Percentiles rank a stretch among this genome's conserved stretches.
Evolutionary conservation across 2,797 vertebrate species (phyloP).

Genomic region (Zenarchopterus dispar): DNA sequence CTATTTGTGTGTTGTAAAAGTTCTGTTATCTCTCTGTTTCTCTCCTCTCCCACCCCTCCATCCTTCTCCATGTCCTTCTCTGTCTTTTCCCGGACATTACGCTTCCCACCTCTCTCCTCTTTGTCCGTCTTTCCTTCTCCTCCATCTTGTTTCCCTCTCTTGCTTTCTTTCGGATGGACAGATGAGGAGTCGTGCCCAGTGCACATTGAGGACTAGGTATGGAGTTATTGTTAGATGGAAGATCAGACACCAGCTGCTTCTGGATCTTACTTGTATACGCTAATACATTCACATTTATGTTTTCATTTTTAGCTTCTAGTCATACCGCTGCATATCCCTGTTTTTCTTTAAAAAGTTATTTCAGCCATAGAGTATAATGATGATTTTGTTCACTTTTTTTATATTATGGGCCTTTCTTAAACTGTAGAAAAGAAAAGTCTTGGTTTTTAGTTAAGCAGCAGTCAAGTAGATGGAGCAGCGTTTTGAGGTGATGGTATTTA

Average conservation of each 20-base stretch:
- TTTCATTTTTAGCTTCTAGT: neutral
- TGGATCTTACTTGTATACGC: slow-evolving; percentile 2
- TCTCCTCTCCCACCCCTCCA: slow-evolving; percentile 46
- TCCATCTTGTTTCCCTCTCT: slow-evolving; percentile 58
- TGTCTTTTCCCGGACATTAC: slow-evolving; percentile 60
- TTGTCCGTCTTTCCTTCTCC: slow-evolving; percentile 63
- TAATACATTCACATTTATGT: neutral
- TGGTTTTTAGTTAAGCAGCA: too few species aligned
- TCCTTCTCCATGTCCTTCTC: slow-evolving; percentile 56
- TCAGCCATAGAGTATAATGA: too few species aligned
- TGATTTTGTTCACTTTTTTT: too few species aligned
- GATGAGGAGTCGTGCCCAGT: slow-evolving; percentile 94
- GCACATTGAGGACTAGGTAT: slow-evolving; percentile 96
- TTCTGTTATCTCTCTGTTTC: slow-evolving; percentile 79
- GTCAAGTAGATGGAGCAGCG: too few species aligned
- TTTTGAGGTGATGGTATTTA: too few species aligned
- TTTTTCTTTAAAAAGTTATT: neutral
- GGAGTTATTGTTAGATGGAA: slow-evolving; percentile 63
- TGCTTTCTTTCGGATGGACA: slow-evolving; percentile 87
- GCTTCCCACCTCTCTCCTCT: slow-evolving; percentile 48
- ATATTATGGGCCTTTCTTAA: too few species aligned
- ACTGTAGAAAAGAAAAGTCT: too few species aligned
- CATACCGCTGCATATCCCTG: neutral
- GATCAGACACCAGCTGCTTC: slow-evolving; percentile 30
- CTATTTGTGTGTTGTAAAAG: slow-evolving; percentile 79